A percentile compares a stretch with the other conserved stretches of the same genome.
Evolutionary conservation across 2,888 invertebrate species (phyloP).

Genomic region (Andricus quercusramuli): DNA sequence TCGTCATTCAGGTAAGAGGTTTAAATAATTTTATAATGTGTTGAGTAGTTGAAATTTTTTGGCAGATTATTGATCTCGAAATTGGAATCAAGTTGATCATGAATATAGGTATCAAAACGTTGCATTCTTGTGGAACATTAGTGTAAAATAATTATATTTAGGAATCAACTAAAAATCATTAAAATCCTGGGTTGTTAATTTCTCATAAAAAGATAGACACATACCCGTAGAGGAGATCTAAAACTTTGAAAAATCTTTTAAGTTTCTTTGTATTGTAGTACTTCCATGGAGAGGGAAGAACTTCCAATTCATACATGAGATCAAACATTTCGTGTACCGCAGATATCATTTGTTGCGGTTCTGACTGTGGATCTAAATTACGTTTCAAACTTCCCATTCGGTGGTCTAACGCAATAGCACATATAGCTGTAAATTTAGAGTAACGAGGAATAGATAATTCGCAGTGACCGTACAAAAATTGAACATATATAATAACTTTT

Average conservation of each 20-base stretch:
- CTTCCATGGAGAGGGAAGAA: slow-evolving; percentile 88
- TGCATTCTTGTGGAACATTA: too few species aligned
- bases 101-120: too few species aligned
- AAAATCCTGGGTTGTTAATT: too few species aligned
- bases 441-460: slow-evolving; percentile 3
- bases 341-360: slow-evolving; percentile 88
- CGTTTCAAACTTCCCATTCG: slow-evolving; percentile 87
- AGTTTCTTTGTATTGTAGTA: slow-evolving; percentile 86
- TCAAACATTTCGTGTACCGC: slow-evolving; percentile 89
- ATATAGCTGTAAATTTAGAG: slow-evolving; percentile 83
- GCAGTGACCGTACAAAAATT: not conserved
- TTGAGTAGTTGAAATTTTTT: too few species aligned
- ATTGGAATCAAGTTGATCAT: too few species aligned
- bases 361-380: slow-evolving; percentile 80
- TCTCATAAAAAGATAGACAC: slow-evolving; percentile 58
- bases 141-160: too few species aligned
- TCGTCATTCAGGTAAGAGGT: too few species aligned
- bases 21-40: too few species aligned
- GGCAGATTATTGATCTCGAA: too few species aligned
- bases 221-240: slow-evolving; percentile 87
- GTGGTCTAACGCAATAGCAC: slow-evolving; percentile 89
- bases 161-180: too few species aligned
- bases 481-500: not conserved
- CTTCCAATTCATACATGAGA: slow-evolving; percentile 87
- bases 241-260: slow-evolving; percentile 85